A percentile compares a stretch with the other conserved stretches of the same genome.
Evolutionary conservation across 2,113 vertebrate species (phyloP).

Genomic region (Cyanoderma ruficeps): DNA sequence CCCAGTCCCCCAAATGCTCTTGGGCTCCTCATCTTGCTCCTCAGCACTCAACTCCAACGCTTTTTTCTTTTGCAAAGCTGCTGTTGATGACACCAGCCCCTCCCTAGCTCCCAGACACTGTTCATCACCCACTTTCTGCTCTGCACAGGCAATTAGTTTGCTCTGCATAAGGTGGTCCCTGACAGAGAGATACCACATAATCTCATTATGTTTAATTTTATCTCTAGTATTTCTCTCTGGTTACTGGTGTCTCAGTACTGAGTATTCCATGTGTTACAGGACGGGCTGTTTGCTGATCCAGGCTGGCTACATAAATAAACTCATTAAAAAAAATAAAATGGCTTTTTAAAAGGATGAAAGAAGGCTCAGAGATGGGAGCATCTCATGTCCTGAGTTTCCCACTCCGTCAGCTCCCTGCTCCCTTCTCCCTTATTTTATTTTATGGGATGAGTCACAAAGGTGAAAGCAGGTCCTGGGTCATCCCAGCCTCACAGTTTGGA

Average conservation of each 20-base stretch:
- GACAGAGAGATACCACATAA: background rate
- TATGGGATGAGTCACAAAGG: background rate
- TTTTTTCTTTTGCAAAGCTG: background rate
- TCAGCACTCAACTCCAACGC: background rate
- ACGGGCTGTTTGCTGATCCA: background rate
- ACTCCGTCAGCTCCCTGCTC: background rate
- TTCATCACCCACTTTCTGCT: background rate
- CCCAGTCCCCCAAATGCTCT: background rate
- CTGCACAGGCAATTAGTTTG: conserved; percentile 16
- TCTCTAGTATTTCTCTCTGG: conserved; percentile 17
- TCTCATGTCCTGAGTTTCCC: background rate
- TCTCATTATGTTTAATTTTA: conserved; percentile 23
- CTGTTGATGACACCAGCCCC: background rate
- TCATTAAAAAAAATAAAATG: background rate
- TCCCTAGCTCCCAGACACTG: background rate
- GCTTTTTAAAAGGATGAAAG: background rate
- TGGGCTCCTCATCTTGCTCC: background rate
- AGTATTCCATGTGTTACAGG: background rate
- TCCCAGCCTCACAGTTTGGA: rapidly evolving
- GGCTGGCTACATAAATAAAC: background rate
- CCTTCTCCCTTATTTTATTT: background rate
- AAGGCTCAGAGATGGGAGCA: background rate
- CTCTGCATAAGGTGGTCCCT: background rate
- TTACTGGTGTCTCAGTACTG: background rate
- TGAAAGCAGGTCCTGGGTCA: background rate